phyloP scores from a whole-genome alignment of 2,888 invertebrate species.

The Synergus gifuensis region DNA sequence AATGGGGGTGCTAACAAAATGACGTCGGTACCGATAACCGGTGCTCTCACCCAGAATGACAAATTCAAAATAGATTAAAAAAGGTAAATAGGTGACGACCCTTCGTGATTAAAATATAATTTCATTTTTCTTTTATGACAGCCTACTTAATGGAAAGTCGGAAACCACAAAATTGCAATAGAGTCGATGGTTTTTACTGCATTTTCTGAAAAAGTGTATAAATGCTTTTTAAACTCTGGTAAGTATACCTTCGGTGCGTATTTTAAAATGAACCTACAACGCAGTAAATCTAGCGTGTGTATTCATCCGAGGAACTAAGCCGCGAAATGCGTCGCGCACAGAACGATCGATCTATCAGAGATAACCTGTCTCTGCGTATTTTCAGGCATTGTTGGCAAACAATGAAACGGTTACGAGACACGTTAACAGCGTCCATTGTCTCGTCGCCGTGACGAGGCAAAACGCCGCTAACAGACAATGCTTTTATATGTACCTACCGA shows the following conservation, averaged over 20 bases:
- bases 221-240: neutral
- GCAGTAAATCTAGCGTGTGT: neutral
- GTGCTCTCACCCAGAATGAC: too few species aligned
- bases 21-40: too few species aligned
- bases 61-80: too few species aligned
- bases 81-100: too few species aligned
- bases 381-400: conserved; percentile 71
- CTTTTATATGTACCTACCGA: conserved; percentile 56
- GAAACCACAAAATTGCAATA: too few species aligned
- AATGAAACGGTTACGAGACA: conserved; percentile 72
- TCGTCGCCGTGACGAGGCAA: conserved; percentile 62
- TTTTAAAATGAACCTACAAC: neutral
- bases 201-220: too few species aligned
- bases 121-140: too few species aligned
- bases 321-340: conserved; percentile 51
- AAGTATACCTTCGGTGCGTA: neutral
- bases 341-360: conserved; percentile 44
- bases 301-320: conserved; percentile 34
- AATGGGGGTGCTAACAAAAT: too few species aligned
- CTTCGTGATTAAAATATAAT: too few species aligned
- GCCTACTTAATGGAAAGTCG: too few species aligned
- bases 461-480: conserved; percentile 67
- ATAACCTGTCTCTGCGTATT: conserved; percentile 58
- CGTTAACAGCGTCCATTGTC: conserved; percentile 72
- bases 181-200: too few species aligned